Base-by-base conservation (phyloP, 2,797 vertebrate species). In the Chelonia mydas region DNA sequence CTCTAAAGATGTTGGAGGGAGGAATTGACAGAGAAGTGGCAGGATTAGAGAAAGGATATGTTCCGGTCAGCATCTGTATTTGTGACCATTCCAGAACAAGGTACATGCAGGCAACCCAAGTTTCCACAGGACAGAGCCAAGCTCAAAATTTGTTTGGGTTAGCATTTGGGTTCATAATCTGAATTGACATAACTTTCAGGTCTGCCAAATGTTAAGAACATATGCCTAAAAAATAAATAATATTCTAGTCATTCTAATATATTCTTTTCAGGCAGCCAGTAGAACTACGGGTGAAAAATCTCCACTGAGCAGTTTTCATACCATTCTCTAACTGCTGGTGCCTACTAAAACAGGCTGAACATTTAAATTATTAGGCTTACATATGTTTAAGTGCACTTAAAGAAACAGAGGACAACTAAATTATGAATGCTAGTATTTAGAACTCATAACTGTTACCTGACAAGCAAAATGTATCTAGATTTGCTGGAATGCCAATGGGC, bases 391-490 rank as follows among this genome's bases (percentile, higher is more conserved):
- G 33, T 53, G 90, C 94, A 92, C 86, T 92, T 96, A 95, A 97
- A 97, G 89, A 92, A 96, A 97, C 79, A 55, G 74, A 91, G 61
- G 31, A 65, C 82, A 96, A n/a, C 78, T 83, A 88, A 94, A 97
- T 92, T 77, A 95, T 84, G 51, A 82, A 95, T 93, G 65, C 94
- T 94, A 96, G 92, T 93, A 86, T 90, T 92, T 93, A 90, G 68
- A 96, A 97, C 11, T 6, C 50, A 91, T 94, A 95, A 94, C 95
- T 95, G 83, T 79, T 87, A 89, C 61, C 88, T 93, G 85, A 96
- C 91, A 97, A 90, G 55, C 90, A 96, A 83, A 79, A 87, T 80
- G 47, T 76, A 86, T 89, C 91, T 95, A 19, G 74, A 47, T 83
- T 95, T 96, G 13, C 57, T 94, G 88, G 83, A 96, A 95, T 92